These are phyloP conservation scores for Xiphydria camelus DNA, from an alignment of 2,888 invertebrate species.

Conservation along the genomic window DNA sequence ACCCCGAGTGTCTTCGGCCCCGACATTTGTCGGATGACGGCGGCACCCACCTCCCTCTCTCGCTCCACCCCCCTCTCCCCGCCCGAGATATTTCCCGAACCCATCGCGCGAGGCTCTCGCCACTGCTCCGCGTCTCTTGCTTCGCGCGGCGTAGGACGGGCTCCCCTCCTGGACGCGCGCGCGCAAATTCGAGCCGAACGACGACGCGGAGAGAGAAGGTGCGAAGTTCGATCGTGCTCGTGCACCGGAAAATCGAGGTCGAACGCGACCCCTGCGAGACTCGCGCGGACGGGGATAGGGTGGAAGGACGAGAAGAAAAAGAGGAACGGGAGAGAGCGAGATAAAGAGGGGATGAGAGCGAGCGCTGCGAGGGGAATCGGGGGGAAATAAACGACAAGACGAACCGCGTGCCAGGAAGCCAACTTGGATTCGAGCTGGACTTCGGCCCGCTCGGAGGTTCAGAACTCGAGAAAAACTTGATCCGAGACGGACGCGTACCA, in stretches of 20 bases:
- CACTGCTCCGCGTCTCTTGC: no score
- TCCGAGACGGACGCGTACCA: constrained; percentile 48
- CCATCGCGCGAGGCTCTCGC: no score
- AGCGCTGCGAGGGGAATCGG: constrained; percentile 4
- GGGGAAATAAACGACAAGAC: constrained; percentile 34
- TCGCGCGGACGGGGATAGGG: constrained; percentile 1
- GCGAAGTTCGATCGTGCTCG: constrained; percentile 1
- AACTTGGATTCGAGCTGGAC: constrained; percentile 48
- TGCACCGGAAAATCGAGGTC: not conserved
- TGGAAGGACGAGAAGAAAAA: constrained; percentile 10
- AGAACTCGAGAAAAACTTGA: constrained; percentile 55
- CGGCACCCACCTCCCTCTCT: constrained; percentile 4
- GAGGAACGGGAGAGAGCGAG: constrained; percentile 3
- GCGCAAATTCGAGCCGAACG: no score
- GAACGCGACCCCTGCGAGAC: constrained; percentile 25
- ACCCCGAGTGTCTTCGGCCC: constrained; percentile 5
- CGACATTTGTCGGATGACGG: constrained; percentile 3
- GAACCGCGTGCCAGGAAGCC: constrained; percentile 55
- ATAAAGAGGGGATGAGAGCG: constrained; percentile 10
- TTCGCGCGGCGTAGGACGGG: no score
- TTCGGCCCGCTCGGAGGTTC: constrained; percentile 23
- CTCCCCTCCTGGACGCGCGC: no score
- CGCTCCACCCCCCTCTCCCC: constrained; percentile 3
- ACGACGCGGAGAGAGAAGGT: no score
- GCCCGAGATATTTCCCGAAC: no score